A percentile compares a stretch with the other conserved stretches of the same genome.
phyloP scores from a whole-genome alignment of 2,797 vertebrate species.

The Geotrypetes seraphini region DNA sequence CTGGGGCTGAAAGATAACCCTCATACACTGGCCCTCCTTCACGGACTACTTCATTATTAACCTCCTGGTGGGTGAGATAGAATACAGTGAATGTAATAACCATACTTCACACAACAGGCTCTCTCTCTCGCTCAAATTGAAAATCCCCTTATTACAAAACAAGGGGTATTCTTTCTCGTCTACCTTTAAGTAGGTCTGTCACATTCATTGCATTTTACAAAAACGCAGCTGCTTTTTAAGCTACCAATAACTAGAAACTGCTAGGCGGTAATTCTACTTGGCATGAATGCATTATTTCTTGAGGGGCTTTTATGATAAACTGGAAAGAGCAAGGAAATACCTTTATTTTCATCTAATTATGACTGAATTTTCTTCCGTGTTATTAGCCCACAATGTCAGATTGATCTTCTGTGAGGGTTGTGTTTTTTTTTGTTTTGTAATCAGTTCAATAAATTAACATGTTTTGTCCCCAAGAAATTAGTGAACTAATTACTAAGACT shows the following conservation, averaged over 20 bases:
- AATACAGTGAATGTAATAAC: conserved; percentile 69
- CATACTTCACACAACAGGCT: conserved; percentile 66
- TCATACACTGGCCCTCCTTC: conserved; percentile 52
- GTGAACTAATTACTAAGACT: conserved; percentile 43
- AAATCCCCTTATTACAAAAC: conserved; percentile 74
- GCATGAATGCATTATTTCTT: conserved; percentile 62
- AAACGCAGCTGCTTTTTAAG: conserved; percentile 69
- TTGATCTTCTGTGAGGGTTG: conserved; percentile 37
- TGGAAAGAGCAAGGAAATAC: conserved; percentile 48
- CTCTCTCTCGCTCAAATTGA: conserved; percentile 61
- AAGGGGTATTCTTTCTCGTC: conserved; percentile 63
- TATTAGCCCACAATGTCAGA: conserved; percentile 51
- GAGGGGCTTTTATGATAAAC: conserved; percentile 49
- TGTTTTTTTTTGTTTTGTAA: conserved; percentile 13
- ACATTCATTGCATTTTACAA: conserved; percentile 66
- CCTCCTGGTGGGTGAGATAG: conserved; percentile 70
- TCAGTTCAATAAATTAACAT: conserved; percentile 44
- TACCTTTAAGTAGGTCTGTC: conserved; percentile 65
- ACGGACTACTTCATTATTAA: conserved; percentile 64
- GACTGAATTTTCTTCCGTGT: conserved; percentile 40
- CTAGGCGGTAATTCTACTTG: conserved; percentile 53
- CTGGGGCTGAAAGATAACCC: conserved; percentile 65
- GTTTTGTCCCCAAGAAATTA: conserved; percentile 38
- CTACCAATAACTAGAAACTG: conserved; percentile 69
- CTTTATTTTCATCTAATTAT: conserved; percentile 58